Conservation (phyloP, 2,888 invertebrate species). For the Heptascelio sp. region DNA sequence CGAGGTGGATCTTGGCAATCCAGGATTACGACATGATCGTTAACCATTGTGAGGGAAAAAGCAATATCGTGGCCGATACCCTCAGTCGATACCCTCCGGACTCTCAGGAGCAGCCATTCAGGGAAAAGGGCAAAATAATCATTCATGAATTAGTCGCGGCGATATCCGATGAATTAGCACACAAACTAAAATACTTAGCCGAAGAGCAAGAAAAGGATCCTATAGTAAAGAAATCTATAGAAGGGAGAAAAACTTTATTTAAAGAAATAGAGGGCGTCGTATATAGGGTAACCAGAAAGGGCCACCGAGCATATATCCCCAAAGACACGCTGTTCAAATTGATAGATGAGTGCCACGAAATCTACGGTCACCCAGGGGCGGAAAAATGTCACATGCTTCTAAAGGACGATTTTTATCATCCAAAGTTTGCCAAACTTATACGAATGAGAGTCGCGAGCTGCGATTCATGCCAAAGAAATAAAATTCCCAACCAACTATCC, state of each 20-base stretch:
- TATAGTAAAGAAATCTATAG: too few species aligned
- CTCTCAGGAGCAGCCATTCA: too few species aligned
- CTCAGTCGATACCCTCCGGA: background rate
- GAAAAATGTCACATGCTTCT: constrained; percentile 12
- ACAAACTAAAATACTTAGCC: too few species aligned
- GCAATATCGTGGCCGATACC: constrained; percentile 72
- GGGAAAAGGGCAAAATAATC: too few species aligned
- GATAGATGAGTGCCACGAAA: constrained; percentile 15
- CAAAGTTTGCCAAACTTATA: background rate
- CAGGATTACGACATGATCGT: constrained; percentile 73
- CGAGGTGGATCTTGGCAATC: constrained; percentile 74
- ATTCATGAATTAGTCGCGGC: background rate
- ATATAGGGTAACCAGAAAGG: too few species aligned
- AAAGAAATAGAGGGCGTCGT: too few species aligned
- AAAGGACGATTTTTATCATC: background rate
- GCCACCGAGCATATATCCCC: too few species aligned
- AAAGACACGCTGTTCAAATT: too few species aligned
- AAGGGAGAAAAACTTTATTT: too few species aligned
- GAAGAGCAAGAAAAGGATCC: too few species aligned
- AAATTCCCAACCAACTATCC: background rate
- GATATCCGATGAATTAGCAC: background rate
- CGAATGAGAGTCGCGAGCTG: background rate
- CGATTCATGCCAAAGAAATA: constrained; percentile 17
- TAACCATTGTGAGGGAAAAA: constrained; percentile 68
- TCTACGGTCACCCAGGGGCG: constrained; percentile 29